Percentiles rank a stretch among this genome's conserved stretches.
These are phyloP conservation scores for Octodon degus DNA, from an alignment of 2,113 vertebrate genomes.

Conservation along the genomic window DNA sequence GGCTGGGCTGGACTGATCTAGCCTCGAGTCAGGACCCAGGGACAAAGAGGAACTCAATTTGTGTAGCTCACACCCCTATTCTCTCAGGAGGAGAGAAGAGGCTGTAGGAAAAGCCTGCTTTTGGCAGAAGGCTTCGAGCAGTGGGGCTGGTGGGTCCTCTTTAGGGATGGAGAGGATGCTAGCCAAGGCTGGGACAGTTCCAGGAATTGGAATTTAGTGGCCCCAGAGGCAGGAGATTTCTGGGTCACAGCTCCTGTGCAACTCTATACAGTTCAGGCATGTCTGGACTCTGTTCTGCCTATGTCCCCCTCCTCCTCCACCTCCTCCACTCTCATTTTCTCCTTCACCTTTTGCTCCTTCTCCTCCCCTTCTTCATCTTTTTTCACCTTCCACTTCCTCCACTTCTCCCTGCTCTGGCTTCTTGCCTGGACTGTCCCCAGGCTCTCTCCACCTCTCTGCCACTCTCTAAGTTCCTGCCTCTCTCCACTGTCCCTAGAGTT, in stretches of 20 bases:
- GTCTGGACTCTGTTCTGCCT: not conserved
- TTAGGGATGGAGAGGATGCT: too few species aligned
- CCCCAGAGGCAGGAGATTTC: not conserved
- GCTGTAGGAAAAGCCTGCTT: not conserved
- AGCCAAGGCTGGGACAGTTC: not conserved
- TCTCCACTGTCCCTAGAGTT: not conserved
- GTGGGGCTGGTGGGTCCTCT: not conserved
- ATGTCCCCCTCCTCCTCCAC: too few species aligned
- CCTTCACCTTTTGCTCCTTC: not conserved
- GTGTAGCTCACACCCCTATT: too few species aligned
- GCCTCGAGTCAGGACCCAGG: not conserved
- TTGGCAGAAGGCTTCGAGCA: not conserved
- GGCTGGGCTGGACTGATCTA: not conserved
- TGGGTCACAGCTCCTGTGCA: not conserved
- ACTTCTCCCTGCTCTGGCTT: not conserved
- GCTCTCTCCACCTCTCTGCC: not conserved
- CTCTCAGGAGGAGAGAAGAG: not conserved
- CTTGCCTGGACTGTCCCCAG: not conserved
- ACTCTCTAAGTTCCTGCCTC: not conserved
- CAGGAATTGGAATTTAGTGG: not conserved
- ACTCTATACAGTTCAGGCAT: not conserved
- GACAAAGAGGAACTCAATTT: too few species aligned
- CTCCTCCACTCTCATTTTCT: not conserved
- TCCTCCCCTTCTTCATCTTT: not conserved
- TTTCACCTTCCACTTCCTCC: not conserved